Percentiles rank a stretch among this genome's conserved stretches.
phyloP scores from a whole-genome alignment of 1,140 invertebrate genomes.

The Bombus pyrosoma region DNA sequence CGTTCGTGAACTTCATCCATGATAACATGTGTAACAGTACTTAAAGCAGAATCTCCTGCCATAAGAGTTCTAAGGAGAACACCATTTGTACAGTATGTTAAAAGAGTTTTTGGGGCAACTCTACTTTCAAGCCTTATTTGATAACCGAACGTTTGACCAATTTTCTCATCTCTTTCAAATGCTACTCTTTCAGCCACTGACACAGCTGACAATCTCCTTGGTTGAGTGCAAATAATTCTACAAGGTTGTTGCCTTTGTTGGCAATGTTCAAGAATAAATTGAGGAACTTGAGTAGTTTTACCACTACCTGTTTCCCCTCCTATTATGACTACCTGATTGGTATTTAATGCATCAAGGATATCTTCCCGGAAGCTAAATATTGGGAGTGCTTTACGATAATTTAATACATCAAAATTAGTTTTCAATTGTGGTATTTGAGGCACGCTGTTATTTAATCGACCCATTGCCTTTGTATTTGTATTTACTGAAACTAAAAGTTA shows the following conservation, averaged over 20 bases:
- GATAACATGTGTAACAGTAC: slow-evolving; percentile 91
- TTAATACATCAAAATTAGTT: slow-evolving; percentile 80
- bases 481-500: slow-evolving; percentile 75
- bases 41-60: slow-evolving; percentile 87
- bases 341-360: slow-evolving; percentile 82
- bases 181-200: slow-evolving; percentile 92
- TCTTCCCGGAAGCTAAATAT: slow-evolving; percentile 82
- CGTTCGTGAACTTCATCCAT: slow-evolving; percentile 98
- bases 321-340: slow-evolving; percentile 86
- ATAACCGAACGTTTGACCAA: slow-evolving; percentile 96
- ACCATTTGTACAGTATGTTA: slow-evolving; percentile 96
- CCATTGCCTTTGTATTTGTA: slow-evolving; percentile 83
- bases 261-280: slow-evolving; percentile 93
- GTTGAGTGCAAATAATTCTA: slow-evolving; percentile 96
- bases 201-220: slow-evolving; percentile 94
- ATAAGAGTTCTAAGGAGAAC: slow-evolving; percentile 94
- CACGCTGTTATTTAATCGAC: slow-evolving; percentile 85
- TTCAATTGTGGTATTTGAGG: slow-evolving; percentile 85
- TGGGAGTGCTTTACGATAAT: slow-evolving; percentile 84
- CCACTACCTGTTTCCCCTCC: slow-evolving; percentile 93
- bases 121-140: slow-evolving; percentile 95
- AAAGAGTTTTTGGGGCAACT: slow-evolving; percentile 90
- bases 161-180: slow-evolving; percentile 92
- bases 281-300: slow-evolving; percentile 96
- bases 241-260: slow-evolving; percentile 86